Conservation (phyloP, 1,140 invertebrate genomes). For the Lineus longissimus region DNA sequence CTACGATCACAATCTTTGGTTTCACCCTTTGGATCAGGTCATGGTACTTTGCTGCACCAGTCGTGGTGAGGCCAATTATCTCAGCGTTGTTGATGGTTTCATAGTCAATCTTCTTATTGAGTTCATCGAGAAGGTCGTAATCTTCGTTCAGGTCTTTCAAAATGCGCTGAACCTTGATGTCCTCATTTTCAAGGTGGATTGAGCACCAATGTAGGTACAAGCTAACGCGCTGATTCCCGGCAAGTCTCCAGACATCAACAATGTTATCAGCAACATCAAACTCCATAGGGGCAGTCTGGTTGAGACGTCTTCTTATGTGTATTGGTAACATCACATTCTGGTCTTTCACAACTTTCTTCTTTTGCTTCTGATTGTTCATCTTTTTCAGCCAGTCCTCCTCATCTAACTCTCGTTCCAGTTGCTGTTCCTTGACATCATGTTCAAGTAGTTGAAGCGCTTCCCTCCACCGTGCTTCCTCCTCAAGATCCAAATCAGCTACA, state of each 20-base stretch:
- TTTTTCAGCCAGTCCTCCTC: no score
- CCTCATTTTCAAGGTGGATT: not conserved
- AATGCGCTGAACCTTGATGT: not conserved
- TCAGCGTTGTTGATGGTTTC: constrained; percentile 1
- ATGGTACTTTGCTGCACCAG: constrained; percentile 66
- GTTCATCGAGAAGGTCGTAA: not conserved
- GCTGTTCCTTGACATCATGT: no score
- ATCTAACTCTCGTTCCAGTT: no score
- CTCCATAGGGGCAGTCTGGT: no score
- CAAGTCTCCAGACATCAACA: constrained; percentile 9
- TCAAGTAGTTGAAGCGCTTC: no score
- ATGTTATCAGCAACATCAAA: not conserved
- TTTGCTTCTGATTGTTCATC: no score
- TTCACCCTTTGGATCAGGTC: constrained; percentile 60
- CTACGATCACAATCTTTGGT: constrained; percentile 68
- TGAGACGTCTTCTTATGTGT: no score
- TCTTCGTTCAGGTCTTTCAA: not conserved
- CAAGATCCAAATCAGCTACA: no score
- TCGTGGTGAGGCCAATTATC: constrained; percentile 71
- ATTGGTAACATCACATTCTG: no score
- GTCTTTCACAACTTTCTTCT: no score
- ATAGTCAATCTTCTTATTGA: not conserved
- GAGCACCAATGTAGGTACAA: not conserved
- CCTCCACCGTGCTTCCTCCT: no score
- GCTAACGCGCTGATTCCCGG: not conserved